Percentiles rank a stretch among this genome's conserved stretches.
Conservation (phyloP, 2,888 invertebrate species). For the Ophion costatus region DNA sequence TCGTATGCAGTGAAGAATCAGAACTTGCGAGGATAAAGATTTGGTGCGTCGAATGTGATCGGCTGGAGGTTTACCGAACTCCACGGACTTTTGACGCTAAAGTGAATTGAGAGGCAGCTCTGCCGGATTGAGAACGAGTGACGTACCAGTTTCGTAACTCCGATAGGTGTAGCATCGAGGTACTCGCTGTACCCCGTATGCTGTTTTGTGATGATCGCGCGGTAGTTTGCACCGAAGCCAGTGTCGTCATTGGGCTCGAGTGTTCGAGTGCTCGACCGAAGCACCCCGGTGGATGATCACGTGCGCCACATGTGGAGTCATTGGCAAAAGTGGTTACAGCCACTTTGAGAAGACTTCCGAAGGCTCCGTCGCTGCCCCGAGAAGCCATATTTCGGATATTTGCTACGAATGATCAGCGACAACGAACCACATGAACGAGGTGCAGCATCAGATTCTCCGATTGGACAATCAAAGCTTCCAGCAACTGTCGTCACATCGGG, state of each 20-base stretch:
- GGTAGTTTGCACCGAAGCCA: slow-evolving; percentile 51
- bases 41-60: no score
- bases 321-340: neutral
- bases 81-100: no score
- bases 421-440: slow-evolving; percentile 79
- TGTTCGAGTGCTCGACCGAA: slow-evolving; percentile 57
- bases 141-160: neutral
- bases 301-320: no score
- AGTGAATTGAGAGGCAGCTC: no score
- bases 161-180: slow-evolving; percentile 1
- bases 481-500: slow-evolving; percentile 66
- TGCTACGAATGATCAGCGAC: slow-evolving; percentile 47
- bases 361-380: neutral
- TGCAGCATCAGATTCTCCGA: slow-evolving; percentile 76
- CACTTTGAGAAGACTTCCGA: neutral
- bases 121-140: no score
- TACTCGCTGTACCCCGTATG: neutral
- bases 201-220: neutral
- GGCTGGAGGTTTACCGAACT: no score
- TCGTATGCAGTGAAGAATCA: neutral
- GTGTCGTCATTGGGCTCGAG: slow-evolving; percentile 58
- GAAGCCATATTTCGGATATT: neutral
- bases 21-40: no score
- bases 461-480: slow-evolving; percentile 71
- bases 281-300: slow-evolving; percentile 23